A percentile compares a stretch with the other conserved stretches of the same genome.
Evolutionary conservation across 2,888 invertebrate species (phyloP).

Genomic region (Adelognathus sp.): DNA sequence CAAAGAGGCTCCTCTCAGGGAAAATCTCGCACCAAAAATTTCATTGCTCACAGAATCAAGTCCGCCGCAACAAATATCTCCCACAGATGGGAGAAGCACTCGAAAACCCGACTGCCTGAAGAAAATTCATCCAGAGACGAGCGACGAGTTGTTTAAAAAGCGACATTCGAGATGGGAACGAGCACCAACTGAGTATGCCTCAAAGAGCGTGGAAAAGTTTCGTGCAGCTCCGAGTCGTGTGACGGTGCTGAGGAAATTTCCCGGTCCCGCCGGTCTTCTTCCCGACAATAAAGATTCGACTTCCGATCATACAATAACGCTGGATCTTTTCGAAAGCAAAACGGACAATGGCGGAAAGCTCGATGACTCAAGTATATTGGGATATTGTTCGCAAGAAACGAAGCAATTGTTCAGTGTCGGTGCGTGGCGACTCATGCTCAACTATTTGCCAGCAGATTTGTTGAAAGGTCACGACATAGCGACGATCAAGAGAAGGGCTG

Average conservation of each 20-base stretch:
- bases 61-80: constrained; percentile 17
- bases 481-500: constrained; percentile 69
- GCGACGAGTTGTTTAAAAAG: constrained; percentile 25
- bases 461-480: constrained; percentile 73
- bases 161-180: not conserved
- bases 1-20: constrained; percentile 12
- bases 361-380: constrained; percentile 49
- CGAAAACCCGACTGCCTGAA: not conserved
- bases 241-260: constrained; percentile 79
- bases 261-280: constrained; percentile 82
- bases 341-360: constrained; percentile 49
- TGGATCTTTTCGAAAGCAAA: constrained; percentile 21
- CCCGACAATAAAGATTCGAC: constrained; percentile 70
- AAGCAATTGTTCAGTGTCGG: constrained; percentile 73
- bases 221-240: constrained; percentile 28
- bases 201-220: constrained; percentile 6
- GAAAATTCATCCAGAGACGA: not conserved
- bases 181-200: not conserved
- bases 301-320: constrained; percentile 19
- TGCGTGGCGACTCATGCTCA: constrained; percentile 75
- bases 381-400: constrained; percentile 73
- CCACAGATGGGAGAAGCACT: not conserved
- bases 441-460: constrained; percentile 72
- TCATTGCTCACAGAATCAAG: constrained; percentile 25
- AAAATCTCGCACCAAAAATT: constrained; percentile 2